Base-by-base conservation (phyloP, 2,797 vertebrate species). In the Scyliorhinus canicula region DNA sequence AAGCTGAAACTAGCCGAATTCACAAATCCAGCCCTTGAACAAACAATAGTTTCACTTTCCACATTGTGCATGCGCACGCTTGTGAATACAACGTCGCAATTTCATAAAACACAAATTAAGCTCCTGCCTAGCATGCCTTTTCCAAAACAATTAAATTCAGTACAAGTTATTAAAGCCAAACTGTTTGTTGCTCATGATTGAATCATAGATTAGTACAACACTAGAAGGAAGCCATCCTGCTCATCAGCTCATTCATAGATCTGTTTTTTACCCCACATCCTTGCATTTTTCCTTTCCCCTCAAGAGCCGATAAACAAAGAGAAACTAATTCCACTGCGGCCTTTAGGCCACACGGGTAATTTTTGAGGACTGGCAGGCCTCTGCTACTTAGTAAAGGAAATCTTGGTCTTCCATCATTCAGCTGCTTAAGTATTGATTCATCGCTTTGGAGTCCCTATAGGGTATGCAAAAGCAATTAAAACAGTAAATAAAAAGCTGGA, bases 41-140 rank as follows among this genome's bases (percentile, higher is more conserved):
- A 90, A 60, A n/a, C 60, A 65, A 60, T 44, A 19, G 47, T 94
- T 94, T 94, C 93, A 94, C 44, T 55, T 94, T 55, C 69, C 28
- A 8, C 44, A 21, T 44, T 4, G 7, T 1, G 19, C 65, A 69
- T 93, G 40, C 21, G 4, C n/a, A 47, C 9, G 19, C 44, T 69
- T 69, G 47, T 7, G 67, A 50, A 50, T 74, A 74, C 67, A 69
- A 94, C 11, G 14, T 35, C 14, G 3, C 11, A 74, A 21, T 35
- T 90, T 90, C 57, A 21, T 26, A 90, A 31, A 55, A 55, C 31
- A 52, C 12, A 52, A 94, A 94, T 71, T 52, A 94, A 4, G 50
- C n/a, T 65, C 60, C 60, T 19, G 44, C 60, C 19, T 44, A 91
- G 40, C 1, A 3, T 65, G 55, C 24, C 4, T 24, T n/a, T 88